Base-by-base conservation (phyloP, 2,113 vertebrate genomes). In the Notarius lentiginosus region DNA sequence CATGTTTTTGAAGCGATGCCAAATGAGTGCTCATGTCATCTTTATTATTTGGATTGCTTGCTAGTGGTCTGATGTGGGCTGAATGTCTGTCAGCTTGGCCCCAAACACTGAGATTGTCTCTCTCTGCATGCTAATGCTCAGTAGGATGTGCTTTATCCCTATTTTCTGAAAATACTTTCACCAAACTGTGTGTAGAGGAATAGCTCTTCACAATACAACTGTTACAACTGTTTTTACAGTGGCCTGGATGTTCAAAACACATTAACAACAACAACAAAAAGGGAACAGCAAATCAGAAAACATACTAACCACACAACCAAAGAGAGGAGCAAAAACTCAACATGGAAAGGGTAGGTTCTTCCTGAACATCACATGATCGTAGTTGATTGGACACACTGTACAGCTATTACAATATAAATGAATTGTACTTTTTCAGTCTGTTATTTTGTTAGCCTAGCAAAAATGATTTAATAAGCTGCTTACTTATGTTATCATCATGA, bases 71-170 rank as follows among this genome's bases (percentile, higher is more conserved):
- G 84, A 65, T 83, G 84, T 76, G 60, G 5, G 83, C 27, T 66
- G 83, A 91, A 91, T 93, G 79, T 92, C 88, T 91, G 90, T 91
- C 90, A 90, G 87, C 56, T 83, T 88, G 66, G 66, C 85, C 83
- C 82, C 79, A 91, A 10, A 86, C 89, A 87, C 91, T 88, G 73
- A 56, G 47, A 86, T 79, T 92, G 90, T 17, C 91, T 90, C 90
- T 72, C 90, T 60, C 20, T 49, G 58, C 58, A n/a, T 60, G 56
- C 27, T 84, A 88, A 87, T 85, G 75, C 68, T 79, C 34, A 75
- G 82, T 84, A 90, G 60, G 66, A 77, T 83, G 82, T 66, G 49
- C 49, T 89, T 87, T 70, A 73, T 72, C 49, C 84, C 20, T 75
- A 34, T 72, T 60, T 68, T 55, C 27, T 77, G 49, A 86, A 83